Conservation (phyloP, 2,797 vertebrate genomes). For the Notoglanidium macrostoma region DNA sequence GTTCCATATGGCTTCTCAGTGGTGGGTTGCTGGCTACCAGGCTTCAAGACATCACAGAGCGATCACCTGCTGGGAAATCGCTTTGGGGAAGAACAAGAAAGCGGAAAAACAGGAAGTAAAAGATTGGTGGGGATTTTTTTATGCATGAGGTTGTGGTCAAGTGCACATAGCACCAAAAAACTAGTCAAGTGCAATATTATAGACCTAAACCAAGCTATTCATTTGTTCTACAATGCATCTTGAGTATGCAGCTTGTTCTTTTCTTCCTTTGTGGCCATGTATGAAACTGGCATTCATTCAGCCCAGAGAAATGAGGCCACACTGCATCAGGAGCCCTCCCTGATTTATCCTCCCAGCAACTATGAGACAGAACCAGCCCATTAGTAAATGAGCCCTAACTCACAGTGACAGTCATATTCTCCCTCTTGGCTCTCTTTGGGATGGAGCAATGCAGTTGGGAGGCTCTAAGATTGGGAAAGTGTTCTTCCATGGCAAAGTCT, state of each 20-base stretch:
- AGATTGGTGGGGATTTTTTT: background rate
- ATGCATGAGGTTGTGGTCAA: slow-evolving; percentile 9
- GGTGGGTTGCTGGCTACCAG: slow-evolving; percentile 53
- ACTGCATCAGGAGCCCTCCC: slow-evolving; percentile 28
- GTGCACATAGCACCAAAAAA: slow-evolving; percentile 22
- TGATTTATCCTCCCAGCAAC: slow-evolving; percentile 51
- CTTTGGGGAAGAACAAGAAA: slow-evolving; percentile 6
- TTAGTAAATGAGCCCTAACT: slow-evolving; percentile 71
- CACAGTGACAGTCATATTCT: slow-evolving; percentile 53
- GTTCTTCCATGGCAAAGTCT: slow-evolving; percentile 22
- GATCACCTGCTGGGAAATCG: slow-evolving; percentile 43
- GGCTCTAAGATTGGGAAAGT: slow-evolving; percentile 15
- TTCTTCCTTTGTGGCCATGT: slow-evolving; percentile 25
- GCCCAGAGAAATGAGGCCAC: slow-evolving; percentile 27
- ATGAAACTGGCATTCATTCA: slow-evolving; percentile 47
- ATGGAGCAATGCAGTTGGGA: slow-evolving; percentile 28
- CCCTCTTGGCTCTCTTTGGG: slow-evolving; percentile 19
- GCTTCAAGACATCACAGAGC: slow-evolving; percentile 42
- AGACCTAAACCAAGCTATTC: slow-evolving; percentile 21
- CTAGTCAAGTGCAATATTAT: slow-evolving; percentile 16
- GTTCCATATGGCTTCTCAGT: slow-evolving; percentile 65
- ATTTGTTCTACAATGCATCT: slow-evolving; percentile 6
- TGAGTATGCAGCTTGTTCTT: background rate
- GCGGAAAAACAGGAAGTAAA: slow-evolving; percentile 28
- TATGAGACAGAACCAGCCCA: slow-evolving; percentile 45